Conservation (phyloP, 2,888 invertebrate species). For the Sarcophaga carnaria region DNA sequence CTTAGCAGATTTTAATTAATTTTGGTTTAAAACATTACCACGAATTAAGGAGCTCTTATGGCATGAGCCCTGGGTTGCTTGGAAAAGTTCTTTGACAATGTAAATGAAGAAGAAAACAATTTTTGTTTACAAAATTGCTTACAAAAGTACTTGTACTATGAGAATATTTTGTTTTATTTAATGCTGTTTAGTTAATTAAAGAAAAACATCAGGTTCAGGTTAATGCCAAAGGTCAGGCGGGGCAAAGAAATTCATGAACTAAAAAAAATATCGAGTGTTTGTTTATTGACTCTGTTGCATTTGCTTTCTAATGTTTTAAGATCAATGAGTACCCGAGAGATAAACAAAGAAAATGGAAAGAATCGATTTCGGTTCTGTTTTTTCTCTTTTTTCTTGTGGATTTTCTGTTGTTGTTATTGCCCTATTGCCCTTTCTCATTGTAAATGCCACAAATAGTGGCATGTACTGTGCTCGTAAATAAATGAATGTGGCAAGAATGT, state of each 20-base stretch:
- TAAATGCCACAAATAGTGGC: neutral
- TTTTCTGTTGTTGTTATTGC: neutral
- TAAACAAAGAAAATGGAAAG: no score
- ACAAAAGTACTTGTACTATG: no score
- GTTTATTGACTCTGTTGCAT: neutral
- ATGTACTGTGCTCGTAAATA: neutral
- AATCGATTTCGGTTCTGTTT: no score
- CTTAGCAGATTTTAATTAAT: no score
- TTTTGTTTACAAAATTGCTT: no score
- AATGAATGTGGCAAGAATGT: constrained; percentile 16
- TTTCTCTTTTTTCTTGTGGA: neutral
- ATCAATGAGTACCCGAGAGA: neutral
- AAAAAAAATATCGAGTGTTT: neutral
- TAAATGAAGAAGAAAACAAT: no score
- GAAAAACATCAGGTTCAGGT: neutral
- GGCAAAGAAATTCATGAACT: neutral
- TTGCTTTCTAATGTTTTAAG: neutral
- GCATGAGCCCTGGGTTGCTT: no score
- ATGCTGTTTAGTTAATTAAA: neutral
- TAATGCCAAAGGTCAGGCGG: neutral
- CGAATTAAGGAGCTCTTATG: no score
- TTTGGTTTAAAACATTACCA: no score
- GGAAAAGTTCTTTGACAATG: no score
- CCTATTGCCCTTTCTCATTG: neutral
- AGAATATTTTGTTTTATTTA: neutral